phyloP scores from a whole-genome alignment of 2,888 invertebrate species.

The Lasioglossum zephyrum region DNA sequence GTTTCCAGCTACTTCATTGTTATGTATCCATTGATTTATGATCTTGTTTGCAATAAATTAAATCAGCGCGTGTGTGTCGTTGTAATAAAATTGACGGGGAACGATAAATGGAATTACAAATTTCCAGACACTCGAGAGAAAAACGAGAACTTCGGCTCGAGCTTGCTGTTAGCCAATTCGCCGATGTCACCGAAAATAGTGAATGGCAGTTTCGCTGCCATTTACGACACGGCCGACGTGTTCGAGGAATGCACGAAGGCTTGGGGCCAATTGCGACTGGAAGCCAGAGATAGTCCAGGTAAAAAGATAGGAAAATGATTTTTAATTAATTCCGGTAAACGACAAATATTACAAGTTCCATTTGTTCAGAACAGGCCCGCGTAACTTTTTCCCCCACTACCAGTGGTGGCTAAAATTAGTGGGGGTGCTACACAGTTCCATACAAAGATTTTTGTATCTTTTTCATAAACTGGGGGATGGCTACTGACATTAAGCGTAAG shows the following conservation, averaged over 20 bases:
- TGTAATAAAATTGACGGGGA: not conserved
- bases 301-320: not conserved
- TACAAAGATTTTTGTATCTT: too few species aligned
- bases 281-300: slow-evolving; percentile 92
- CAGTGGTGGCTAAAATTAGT: too few species aligned
- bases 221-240: slow-evolving; percentile 92
- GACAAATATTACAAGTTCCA: not conserved
- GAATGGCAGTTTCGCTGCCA: slow-evolving; percentile 96
- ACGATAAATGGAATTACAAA: not conserved
- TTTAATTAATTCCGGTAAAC: not conserved
- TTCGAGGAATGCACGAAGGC: slow-evolving; percentile 90
- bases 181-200: slow-evolving; percentile 99
- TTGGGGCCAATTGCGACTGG: slow-evolving; percentile 89
- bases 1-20: slow-evolving; percentile 22
- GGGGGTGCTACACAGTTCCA: too few species aligned
- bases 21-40: not conserved
- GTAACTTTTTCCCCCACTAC: too few species aligned
- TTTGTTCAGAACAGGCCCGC: not conserved
- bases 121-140: slow-evolving; percentile 91
- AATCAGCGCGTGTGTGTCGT: not conserved
- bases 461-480: too few species aligned
- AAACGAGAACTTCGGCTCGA: slow-evolving; percentile 96
- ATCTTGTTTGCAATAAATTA: not conserved
- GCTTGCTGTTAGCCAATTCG: slow-evolving; percentile 95
- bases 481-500: too few species aligned